A percentile compares a stretch with the other conserved stretches of the same genome.
phyloP scores from a whole-genome alignment of 2,888 invertebrate genomes.

The Aphidius colemani region DNA sequence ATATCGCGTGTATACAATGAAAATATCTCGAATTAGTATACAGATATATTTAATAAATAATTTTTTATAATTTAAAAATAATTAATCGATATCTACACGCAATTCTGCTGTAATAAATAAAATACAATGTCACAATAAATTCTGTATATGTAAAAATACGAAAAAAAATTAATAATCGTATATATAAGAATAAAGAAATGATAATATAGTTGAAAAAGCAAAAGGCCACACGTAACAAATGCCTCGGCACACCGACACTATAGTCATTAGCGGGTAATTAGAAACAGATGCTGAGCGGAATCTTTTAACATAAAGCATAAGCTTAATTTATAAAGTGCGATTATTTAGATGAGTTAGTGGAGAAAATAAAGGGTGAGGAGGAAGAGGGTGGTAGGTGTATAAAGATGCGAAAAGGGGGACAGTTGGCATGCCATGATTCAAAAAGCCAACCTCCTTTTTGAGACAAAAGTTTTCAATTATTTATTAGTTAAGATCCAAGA shows the following conservation, averaged over 20 bases:
- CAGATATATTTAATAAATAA: too few species aligned
- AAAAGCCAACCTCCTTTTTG: constrained; percentile 46
- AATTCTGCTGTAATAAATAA: too few species aligned
- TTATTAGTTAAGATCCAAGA: constrained; percentile 53
- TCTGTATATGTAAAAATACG: too few species aligned
- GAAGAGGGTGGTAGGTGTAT: too few species aligned
- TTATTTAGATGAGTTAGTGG: constrained; percentile 50
- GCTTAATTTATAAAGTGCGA: constrained; percentile 61
- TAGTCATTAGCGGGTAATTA: constrained; percentile 61
- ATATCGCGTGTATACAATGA: too few species aligned
- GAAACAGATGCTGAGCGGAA: constrained; percentile 60
- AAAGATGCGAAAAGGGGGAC: constrained; percentile 42
- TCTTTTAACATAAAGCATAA: constrained; percentile 61
- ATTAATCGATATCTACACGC: too few species aligned
- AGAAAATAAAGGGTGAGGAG: neutral
- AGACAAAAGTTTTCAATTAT: constrained; percentile 60
- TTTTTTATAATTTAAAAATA: too few species aligned
- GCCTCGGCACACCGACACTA: constrained; percentile 49
- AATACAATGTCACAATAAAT: too few species aligned
- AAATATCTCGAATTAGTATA: too few species aligned
- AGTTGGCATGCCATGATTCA: constrained; percentile 36
- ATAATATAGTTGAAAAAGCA: constrained; percentile 3
- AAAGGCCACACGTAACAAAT: constrained; percentile 33
- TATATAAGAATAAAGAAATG: neutral
- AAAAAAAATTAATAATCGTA: neutral